Evolutionary conservation across 2,797 vertebrate genomes (phyloP).

Genomic region (Melanotaenia nigrans): DNA sequence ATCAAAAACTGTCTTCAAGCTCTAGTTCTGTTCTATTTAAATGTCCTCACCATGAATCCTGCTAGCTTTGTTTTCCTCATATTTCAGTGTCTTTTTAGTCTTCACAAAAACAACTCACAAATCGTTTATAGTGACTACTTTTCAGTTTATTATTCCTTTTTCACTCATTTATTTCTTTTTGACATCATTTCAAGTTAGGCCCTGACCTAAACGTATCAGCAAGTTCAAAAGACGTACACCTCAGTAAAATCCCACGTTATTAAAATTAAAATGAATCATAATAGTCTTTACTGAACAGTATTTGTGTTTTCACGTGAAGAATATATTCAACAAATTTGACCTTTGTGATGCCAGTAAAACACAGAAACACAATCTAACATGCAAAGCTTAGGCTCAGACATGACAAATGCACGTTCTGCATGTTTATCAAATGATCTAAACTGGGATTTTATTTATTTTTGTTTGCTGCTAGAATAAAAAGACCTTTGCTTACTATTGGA

Average conservation of each 20-base stretch:
- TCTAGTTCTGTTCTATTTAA: too few relatives aligned
- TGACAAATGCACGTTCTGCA: background rate
- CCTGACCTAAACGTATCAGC: background rate
- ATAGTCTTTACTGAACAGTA: background rate
- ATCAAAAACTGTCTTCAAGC: too few relatives aligned
- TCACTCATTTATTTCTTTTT: background rate
- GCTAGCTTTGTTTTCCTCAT: too few relatives aligned
- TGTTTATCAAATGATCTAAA: background rate
- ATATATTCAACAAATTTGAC: too few relatives aligned
- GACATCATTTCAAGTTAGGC: background rate
- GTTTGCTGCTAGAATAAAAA: constrained; percentile 8
- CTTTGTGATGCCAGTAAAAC: background rate
- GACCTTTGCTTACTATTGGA: background rate
- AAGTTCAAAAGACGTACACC: background rate
- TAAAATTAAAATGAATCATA: background rate
- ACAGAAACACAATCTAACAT: background rate
- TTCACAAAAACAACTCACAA: too few relatives aligned
- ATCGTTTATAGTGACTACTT: too few relatives aligned
- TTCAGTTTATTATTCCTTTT: background rate
- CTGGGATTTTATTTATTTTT: background rate
- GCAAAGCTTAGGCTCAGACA: background rate
- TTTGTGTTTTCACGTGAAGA: background rate
- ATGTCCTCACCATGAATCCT: too few relatives aligned
- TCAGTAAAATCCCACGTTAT: background rate
- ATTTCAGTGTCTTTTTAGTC: too few relatives aligned